Percentiles rank a stretch among this genome's conserved stretches.
Evolutionary conservation across 2,113 vertebrate genomes (phyloP).

Genomic region (Entomyzon cyanotis): DNA sequence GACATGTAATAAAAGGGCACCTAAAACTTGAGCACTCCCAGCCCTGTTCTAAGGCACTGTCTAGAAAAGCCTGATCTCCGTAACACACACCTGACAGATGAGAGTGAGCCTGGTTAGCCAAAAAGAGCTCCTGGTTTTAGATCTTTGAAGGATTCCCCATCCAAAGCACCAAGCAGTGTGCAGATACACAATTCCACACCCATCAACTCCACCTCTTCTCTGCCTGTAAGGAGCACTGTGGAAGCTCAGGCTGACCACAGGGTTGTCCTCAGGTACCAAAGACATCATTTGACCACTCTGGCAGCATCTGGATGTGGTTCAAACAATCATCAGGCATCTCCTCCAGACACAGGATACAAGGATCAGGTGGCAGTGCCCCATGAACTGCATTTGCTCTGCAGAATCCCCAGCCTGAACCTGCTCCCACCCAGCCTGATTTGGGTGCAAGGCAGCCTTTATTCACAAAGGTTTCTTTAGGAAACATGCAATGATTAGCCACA

Average conservation of each 20-base stretch:
- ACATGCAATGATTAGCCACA: not conserved
- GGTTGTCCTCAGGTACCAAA: not conserved
- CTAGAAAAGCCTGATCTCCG: not conserved
- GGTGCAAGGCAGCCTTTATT: not conserved
- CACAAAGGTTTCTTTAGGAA: not conserved
- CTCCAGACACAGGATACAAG: not conserved
- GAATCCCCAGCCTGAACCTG: not conserved
- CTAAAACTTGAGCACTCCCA: not conserved
- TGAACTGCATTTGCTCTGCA: not conserved
- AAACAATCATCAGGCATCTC: not conserved
- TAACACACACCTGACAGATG: not conserved
- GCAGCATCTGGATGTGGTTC: not conserved
- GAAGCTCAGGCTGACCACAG: not conserved
- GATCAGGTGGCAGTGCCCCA: not conserved
- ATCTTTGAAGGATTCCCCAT: not conserved
- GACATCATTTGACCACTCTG: not conserved
- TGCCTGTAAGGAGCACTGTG: not conserved
- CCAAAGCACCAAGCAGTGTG: not conserved
- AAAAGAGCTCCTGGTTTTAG: not conserved
- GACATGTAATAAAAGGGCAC: not conserved
- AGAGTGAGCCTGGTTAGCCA: not conserved
- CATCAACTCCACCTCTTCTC: not conserved
- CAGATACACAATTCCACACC: fast-evolving
- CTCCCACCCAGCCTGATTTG: not conserved
- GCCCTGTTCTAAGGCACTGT: not conserved